Conservation (phyloP, 2,797 vertebrate genomes). For the Aldrovandia affinis region DNA sequence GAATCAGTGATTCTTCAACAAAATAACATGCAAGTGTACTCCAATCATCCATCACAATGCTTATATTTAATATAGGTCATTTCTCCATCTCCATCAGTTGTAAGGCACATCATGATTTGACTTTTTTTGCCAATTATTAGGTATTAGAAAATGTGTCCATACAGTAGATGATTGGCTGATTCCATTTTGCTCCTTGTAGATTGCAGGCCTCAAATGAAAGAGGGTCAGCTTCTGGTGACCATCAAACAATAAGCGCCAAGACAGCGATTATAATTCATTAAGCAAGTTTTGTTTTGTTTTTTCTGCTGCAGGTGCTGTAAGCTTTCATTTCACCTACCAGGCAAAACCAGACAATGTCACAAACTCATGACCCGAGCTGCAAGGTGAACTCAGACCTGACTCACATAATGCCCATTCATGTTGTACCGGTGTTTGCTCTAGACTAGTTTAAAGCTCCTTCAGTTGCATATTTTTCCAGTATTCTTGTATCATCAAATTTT, state of each 20-base stretch:
- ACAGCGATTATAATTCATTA: slow-evolving; percentile 32
- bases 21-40: neutral
- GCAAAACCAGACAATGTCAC: neutral
- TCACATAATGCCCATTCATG: neutral
- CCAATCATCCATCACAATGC: neutral
- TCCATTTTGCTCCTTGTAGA: slow-evolving; percentile 37
- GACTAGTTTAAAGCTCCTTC: neutral
- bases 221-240: slow-evolving; percentile 13
- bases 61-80: neutral
- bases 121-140: slow-evolving; percentile 13
- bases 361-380: neutral
- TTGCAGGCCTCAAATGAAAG: slow-evolving; percentile 36
- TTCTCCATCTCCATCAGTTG: neutral
- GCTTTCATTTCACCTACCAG: slow-evolving; percentile 31
- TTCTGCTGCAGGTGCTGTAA: slow-evolving; percentile 23
- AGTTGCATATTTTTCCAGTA: neutral
- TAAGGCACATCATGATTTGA: neutral
- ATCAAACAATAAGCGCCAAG: slow-evolving; percentile 22
- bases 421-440: neutral
- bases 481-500: neutral
- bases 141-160: slow-evolving; percentile 33
- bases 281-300: slow-evolving; percentile 39
- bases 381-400: neutral
- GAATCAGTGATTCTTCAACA: neutral
- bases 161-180: slow-evolving; percentile 38